Percentiles rank a stretch among this genome's conserved stretches.
Evolutionary conservation across 2,113 vertebrate species (phyloP).

Genomic region (Mesitornis unicolor): DNA sequence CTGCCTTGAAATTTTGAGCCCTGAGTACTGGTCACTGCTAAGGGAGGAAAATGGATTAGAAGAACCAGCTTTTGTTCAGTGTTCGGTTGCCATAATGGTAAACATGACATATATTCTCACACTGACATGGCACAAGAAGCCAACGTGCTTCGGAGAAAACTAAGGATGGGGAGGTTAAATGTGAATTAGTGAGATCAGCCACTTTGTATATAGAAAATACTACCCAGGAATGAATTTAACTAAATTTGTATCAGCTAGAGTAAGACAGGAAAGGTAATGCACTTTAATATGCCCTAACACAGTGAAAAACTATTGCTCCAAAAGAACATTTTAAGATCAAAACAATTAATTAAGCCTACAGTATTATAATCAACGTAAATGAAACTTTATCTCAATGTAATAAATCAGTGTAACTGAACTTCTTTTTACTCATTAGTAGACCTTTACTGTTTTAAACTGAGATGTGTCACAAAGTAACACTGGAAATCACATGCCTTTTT

Average conservation of each 20-base stretch:
- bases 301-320: neutral
- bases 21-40: neutral
- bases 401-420: constrained; percentile 12
- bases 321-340: neutral
- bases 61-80: neutral
- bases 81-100: neutral
- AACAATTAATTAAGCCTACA: constrained; percentile 3
- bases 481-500: constrained; percentile 50
- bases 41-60: neutral
- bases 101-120: neutral
- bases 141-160: neutral
- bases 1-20: neutral
- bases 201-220: neutral
- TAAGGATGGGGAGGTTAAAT: neutral
- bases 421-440: constrained; percentile 38
- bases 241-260: neutral
- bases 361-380: constrained; percentile 19
- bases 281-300: neutral
- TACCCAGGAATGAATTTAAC: neutral
- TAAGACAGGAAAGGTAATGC: neutral
- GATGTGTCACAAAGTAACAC: constrained; percentile 14
- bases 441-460: constrained; percentile 47
- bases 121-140: neutral
- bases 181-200: neutral
- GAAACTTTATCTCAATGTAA: constrained; percentile 19